Evolutionary conservation across 1,140 invertebrate species (phyloP).

Genomic region (Scaptodrosophila lebanonensis): DNA sequence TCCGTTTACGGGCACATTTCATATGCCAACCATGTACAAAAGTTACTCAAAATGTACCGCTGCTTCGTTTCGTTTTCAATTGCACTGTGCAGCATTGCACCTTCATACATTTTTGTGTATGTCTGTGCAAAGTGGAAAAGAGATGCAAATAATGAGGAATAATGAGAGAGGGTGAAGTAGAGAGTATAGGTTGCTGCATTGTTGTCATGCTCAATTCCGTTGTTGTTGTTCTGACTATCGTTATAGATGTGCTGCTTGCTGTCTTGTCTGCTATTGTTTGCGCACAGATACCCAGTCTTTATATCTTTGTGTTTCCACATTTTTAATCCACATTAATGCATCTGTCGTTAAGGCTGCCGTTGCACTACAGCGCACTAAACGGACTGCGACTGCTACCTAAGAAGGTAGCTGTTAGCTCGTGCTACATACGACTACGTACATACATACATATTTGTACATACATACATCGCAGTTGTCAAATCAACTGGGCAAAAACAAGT

Average conservation of each 20-base stretch:
- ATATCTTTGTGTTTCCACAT: constrained; percentile 32
- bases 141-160: background rate
- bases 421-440: no score
- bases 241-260: constrained; percentile 7
- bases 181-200: constrained; percentile 1
- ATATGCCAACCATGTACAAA: constrained; percentile 1
- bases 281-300: constrained; percentile 23
- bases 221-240: constrained; percentile 8
- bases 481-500: no score
- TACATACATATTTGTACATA: no score
- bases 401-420: constrained; percentile 20
- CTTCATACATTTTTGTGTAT: no score
- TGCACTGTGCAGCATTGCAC: constrained; percentile 21
- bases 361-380: background rate
- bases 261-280: constrained; percentile 13
- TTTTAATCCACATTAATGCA: constrained; percentile 50
- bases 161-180: background rate
- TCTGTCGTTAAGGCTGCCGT: constrained; percentile 28
- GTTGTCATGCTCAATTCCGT: constrained; percentile 17
- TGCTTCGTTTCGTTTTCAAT: constrained; percentile 24
- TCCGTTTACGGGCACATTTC: no score
- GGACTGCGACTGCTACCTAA: constrained; percentile 13
- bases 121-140: constrained; percentile 18
- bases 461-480: no score
- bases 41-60: constrained; percentile 11